Base-by-base conservation (phyloP, 2,113 vertebrate species). In the Procavia capensis region DNA sequence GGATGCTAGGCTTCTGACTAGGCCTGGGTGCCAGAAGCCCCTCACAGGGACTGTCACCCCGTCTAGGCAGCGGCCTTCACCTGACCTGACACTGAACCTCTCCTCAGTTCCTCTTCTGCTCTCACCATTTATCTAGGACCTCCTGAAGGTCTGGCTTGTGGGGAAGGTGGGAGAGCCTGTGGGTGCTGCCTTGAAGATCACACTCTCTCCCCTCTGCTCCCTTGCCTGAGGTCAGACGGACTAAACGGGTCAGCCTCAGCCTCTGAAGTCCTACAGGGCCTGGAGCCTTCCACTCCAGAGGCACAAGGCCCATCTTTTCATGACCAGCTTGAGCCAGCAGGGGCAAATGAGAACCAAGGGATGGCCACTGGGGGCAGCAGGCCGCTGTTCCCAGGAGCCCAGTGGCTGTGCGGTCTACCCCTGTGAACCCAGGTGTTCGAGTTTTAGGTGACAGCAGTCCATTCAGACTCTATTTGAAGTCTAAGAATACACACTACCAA, bases 161-260 rank as follows among this genome's bases (percentile, higher is more conserved):
- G 6, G 29, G 24, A 61, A 72, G 10, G 50, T 31, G 39, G 29
- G 9, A 47, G 25, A 59, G 68, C 63, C 90, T 29, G 36, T 6
- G 6, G 29, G 68, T 41, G 80, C 89, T 64, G 90, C 85, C 85
- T 84, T 91, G 83, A 36, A 29, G 59, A 50, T 94, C 91, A 93
- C 80, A 57, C 2, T 54, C 19, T 4, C 92, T 80, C 45, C 11
- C 39, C 96, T 95, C 74, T 92, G 61, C 84, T 95, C 43, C 89
- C 80, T 74, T 90, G 88, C 50, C 83, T 57, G 50, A 59, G 88
- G 75, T 95, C 95, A 96, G 94, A 95, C 90, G 64, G 80, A 93
- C 83, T 16, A 68, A 88, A 97, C 94, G 79, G 68, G 47, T 84
- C 92, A 78, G 59, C 39, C 54, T 86, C 36, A 2, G 1, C 61